Base-by-base conservation (phyloP, 2,888 invertebrate species). In the Mactromeris polynyma region DNA sequence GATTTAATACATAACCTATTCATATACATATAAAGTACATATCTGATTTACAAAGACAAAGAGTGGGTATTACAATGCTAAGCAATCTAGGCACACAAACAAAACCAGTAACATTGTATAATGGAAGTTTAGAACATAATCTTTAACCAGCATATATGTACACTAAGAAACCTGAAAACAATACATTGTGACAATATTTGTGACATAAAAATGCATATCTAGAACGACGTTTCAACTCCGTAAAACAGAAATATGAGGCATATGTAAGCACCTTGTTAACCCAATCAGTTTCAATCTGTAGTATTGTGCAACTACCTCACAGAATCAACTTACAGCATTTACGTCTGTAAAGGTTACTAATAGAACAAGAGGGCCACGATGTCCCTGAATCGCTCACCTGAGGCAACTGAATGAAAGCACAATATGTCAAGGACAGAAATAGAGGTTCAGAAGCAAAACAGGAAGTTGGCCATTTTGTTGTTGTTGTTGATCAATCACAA, bases 21-120 rank as follows among this genome's bases (percentile, higher is more conserved):
- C 73, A 73, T 73, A 73, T 73, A 73, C 73, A 73, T 33, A 73
- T 73, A 73, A 73, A 73, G 73, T 73, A 73, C 73, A 73, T 36
- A 36, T 73, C 73, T 73, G 73, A 73, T 73, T 73, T 73, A 73
- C 73, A 73, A 73, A 73, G 19, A 73, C 69, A 33, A 73, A 33
- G 33, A 36, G 36, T 14, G 73, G 33, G 73, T 36, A 11, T 36
- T 73, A 73, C 36, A 73, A 36, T 36, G 36, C 19, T 17, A 73
- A 73, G 33, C 31, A 73, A 73, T 73, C 73, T 73, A 73, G 33
- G 19, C 36, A 73, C 31, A 36, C 31, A 58, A 6, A 58, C n/a
- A 31, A 69, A 31, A 36, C 14, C 73, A 11, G 36, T 73, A 73
- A 73, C 31, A 33, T 33, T 31, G 33, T 33, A 17, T 36, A 11